Evolutionary conservation across 2,113 vertebrate species (phyloP).

Genomic region (Columbina picui): DNA sequence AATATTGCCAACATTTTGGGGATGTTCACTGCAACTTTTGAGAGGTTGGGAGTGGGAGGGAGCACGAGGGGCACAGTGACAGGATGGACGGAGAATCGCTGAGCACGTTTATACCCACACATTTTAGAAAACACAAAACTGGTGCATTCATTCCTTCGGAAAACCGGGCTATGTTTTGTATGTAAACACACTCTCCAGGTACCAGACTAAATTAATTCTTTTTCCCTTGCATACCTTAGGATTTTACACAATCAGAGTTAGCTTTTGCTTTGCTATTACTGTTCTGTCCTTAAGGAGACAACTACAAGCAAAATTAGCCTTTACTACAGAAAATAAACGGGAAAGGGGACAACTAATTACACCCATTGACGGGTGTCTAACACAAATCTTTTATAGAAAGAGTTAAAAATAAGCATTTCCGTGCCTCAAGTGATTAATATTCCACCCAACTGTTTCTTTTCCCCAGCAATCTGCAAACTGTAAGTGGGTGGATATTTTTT

Average conservation of each 20-base stretch:
- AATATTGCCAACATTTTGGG: not conserved
- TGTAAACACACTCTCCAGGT: not conserved
- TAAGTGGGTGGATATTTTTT: conserved; percentile 77
- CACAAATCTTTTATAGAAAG: conserved; percentile 66
- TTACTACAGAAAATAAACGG: conserved; percentile 35
- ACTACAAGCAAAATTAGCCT: not conserved
- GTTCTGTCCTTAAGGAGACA: not conserved
- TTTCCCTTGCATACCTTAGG: not conserved
- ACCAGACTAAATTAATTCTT: not conserved
- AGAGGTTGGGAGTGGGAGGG: not conserved
- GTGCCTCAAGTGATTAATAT: conserved; percentile 76
- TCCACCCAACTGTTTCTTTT: conserved; percentile 75
- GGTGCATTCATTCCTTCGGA: not conserved
- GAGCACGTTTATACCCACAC: not conserved
- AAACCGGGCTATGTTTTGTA: not conserved
- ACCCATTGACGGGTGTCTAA: conserved; percentile 13
- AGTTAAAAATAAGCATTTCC: conserved; percentile 78
- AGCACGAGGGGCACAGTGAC: not conserved
- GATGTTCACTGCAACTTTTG: not conserved
- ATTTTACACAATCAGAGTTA: not conserved
- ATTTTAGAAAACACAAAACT: not conserved
- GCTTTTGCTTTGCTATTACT: not conserved
- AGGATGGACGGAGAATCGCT: not conserved
- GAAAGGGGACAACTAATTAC: conserved; percentile 2
- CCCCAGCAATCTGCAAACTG: conserved; percentile 70